phyloP scores from a whole-genome alignment of 2,797 vertebrate species.

The Melopsittacus undulatus region DNA sequence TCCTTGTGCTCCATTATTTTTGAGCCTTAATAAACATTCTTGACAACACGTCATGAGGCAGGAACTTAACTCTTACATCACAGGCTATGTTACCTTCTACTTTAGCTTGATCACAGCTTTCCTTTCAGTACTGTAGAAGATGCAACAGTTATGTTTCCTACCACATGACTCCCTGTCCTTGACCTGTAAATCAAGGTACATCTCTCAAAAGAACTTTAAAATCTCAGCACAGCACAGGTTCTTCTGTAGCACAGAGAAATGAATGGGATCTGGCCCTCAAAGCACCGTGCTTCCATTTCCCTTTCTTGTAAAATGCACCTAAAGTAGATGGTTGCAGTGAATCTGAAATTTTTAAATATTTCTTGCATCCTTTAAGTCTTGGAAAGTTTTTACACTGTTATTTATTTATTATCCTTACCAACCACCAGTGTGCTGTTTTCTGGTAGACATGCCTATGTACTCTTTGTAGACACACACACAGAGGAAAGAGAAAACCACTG shows the following conservation, averaged over 20 bases:
- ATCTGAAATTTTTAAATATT: neutral
- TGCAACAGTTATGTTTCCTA: neutral
- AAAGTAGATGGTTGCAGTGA: neutral
- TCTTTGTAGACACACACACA: neutral
- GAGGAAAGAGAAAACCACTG: neutral
- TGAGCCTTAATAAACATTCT: neutral
- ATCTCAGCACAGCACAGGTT: neutral
- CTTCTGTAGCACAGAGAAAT: neutral
- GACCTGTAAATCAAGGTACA: neutral
- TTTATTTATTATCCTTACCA: slow-evolving; percentile 24
- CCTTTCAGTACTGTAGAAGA: neutral
- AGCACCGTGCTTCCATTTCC: neutral
- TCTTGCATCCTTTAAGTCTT: neutral
- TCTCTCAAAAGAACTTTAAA: neutral
- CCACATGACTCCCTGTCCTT: neutral
- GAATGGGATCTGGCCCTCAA: neutral
- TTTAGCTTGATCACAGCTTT: neutral
- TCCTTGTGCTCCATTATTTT: neutral
- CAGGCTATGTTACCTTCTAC: neutral
- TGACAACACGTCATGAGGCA: neutral
- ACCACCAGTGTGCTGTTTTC: neutral
- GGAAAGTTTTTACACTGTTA: neutral
- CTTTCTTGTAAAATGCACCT: neutral
- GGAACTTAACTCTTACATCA: neutral
- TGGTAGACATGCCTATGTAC: neutral